A percentile compares a stretch with the other conserved stretches of the same genome.
Evolutionary conservation across 2,797 vertebrate species (phyloP).

Genomic region (Cheirogaleus major): DNA sequence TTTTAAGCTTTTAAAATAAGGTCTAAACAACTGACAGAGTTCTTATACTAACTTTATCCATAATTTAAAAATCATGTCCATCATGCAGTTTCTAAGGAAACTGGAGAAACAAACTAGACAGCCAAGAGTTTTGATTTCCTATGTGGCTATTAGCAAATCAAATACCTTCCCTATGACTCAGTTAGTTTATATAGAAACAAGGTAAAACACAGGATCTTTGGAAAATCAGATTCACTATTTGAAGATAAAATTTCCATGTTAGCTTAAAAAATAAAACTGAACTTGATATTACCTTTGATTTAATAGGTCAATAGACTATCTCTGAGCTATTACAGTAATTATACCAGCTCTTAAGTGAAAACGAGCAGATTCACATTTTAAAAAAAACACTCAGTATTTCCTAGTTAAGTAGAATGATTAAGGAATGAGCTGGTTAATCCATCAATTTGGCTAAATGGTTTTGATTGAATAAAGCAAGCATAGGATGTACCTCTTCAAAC

Average conservation of each 20-base stretch:
- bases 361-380: background rate
- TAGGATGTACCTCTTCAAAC: background rate
- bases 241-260: conserved; percentile 4
- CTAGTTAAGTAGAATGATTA: background rate
- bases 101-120: background rate
- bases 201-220: conserved; percentile 34
- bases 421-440: background rate
- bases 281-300: background rate
- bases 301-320: background rate
- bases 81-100: conserved; percentile 48
- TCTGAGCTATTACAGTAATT: background rate
- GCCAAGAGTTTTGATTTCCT: conserved; percentile 44
- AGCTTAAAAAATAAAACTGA: conserved; percentile 29
- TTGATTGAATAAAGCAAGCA: background rate
- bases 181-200: conserved; percentile 26
- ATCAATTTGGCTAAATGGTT: background rate
- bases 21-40: background rate
- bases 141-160: background rate
- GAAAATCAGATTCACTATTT: conserved; percentile 25
- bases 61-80: conserved; percentile 31
- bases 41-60: background rate
- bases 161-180: conserved; percentile 57
- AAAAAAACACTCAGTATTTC: background rate
- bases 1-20: conserved; percentile 34
- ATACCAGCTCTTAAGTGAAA: background rate